Evolutionary conservation across 2,888 invertebrate species (phyloP), one percentile per base, ranked within the genome.

Genomic region (Parnassius smintheus): DNA sequence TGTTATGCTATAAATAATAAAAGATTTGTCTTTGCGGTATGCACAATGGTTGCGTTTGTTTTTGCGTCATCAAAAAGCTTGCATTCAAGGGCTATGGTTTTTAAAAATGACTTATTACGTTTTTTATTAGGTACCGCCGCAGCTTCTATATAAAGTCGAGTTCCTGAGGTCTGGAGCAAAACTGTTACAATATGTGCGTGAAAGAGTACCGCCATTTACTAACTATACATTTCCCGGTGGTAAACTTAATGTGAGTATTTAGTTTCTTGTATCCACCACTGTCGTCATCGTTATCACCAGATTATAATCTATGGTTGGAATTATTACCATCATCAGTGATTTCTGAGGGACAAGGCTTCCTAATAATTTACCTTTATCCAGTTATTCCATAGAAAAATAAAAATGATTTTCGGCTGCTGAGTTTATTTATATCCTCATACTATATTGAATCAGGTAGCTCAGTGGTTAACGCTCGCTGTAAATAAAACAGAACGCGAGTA

Each of bases 161-260:
- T 92, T 92, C 77, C 72, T 92, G 65, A 88, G 93, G 71, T 81
- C 87, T 3, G 93, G 92, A 22, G 80, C 83, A 42, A 96, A 96
- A 84, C 93, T 96, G 77, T 94, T 96, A 72, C 96, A 96, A 85
- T 96, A 95, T 78, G 95, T 96, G 72, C 93, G 95, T 71, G 96
- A 95, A 68, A 92, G 96, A 61, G 94, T 92, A 62, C 96, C 96
- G 35, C 96, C 96, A 12, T 96, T 94, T 77, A 93, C 91, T 4
- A 89, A 94, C 78, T 94, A 93, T 74, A 92, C 93, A 13, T 94
- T 94, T 67, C 86, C 92, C 13, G 96, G 96, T 63, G 95, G 95
- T 50, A 93, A 92, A 75, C 91, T 96, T 72, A 95, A 96, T 86
- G 96, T 96, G 84, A 95, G 96, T 94, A 11, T 51, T 50, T 12